Base-by-base conservation (phyloP, 23 tunicate species). In the Phallusia fumigata region DNA sequence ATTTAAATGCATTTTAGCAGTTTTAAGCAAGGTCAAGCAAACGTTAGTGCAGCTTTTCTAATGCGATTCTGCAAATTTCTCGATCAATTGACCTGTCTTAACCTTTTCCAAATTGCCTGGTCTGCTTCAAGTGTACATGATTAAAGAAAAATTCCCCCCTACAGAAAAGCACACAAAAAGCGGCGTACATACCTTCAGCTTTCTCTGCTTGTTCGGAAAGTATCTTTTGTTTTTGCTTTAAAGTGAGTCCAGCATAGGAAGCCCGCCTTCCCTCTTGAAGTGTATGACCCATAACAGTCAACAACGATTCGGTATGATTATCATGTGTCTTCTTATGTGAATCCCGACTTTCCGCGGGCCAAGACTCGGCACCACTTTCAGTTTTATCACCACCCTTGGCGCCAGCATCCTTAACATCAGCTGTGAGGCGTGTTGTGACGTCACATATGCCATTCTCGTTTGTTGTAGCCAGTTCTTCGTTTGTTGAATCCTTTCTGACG, bases 211-310 rank as follows among this genome's bases (percentile, higher is more conserved):
- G 26, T 13, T 58, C 28, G 28, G 69, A 22, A 22, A 58, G 69
- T 22, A 58, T 33, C 34, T 74, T 45, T 40, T 83, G 69, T 36
- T 51, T 50, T 51, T 83, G 69, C 49, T 33, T 74, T 21, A 81
- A 34, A 18, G 85, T 81, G 8, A 83, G 76, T 19, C 87, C 87
- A 26, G 87, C 87, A 32, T 84, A 84, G 21, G 87, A 84, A 10
- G 87, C 81, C 12, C 87, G 40, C 19, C 86, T 36, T 10, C 80
- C 80, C 35, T 77, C 52, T 11, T 40, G 52, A 19, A 36, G 80
- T 35, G 52, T 77, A 40, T 77, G 52, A 36, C 50, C 80, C 52
- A 28, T 30, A 77, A 28, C 50, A 40, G 13, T 24, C 8, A 30
- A 35, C 52, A 40, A 40, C 47, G 47, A 3, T 3, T 40, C 8